Evolutionary conservation across 2,797 vertebrate genomes (phyloP), one percentile per base, ranked within the genome.

Genomic region (Podarcis siculus): DNA sequence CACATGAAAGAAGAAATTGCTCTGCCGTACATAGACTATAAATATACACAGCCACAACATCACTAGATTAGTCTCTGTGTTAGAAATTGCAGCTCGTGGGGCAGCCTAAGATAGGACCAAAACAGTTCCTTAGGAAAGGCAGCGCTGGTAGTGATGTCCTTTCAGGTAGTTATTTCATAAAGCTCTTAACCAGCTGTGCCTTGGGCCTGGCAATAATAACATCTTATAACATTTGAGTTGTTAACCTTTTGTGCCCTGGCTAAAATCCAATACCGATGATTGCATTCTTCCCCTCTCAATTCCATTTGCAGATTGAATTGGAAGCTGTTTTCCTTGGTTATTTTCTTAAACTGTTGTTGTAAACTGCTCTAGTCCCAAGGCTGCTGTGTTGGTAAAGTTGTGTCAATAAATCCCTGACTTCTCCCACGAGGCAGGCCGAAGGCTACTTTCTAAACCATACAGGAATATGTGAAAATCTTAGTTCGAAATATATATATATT

Each of bases 241-340:
- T 86, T 86, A 86, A 87, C 67, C 89, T 83, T 83, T 61, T 5
- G 19, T 30, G 17, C 55, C 66, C 67, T 86, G 75, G 66, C 75
- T 73, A 79, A 86, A 90, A 79, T 83, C 67, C 66, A 86, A 10
- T 73, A 49, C 49, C 25, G 49, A 64, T 86, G 73, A 89, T 86
- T 90, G 49, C 75, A 83, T 83, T 90, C 69, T 85, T 55, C 58
- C n/a, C 81, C 30, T 49, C 37, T 71, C 72, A 87, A 25, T 90
- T 85, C 71, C 69, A 86, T 69, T 90, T 84, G 72, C 86, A 87
- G 86, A 83, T 81, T 85, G 32, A 90, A 82, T 77, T 90, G 86
- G 86, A 87, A 87, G 72, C 61, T 23, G 42, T 81, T 85, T 78
- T 58, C 79, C n/a, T 81, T 12, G 19, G 42, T 61, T 87, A 75